Conservation (phyloP, 2,797 vertebrate species). For the Hafferia zeledoni region DNA sequence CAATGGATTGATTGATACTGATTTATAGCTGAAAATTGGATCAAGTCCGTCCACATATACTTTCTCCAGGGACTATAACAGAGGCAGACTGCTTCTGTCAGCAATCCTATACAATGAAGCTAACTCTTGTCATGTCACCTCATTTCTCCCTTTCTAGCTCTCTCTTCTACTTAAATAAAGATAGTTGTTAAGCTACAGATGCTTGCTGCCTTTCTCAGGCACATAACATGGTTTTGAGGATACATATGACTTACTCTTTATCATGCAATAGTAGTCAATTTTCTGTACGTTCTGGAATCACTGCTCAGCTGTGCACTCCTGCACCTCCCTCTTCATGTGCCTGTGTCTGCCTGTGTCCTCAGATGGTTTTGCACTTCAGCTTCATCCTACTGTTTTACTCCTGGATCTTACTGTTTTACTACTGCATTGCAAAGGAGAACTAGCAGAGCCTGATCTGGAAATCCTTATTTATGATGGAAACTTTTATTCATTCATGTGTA, state of each 20-base stretch:
- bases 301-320: neutral
- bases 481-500: neutral
- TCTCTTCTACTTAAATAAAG: neutral
- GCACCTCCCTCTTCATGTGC: neutral
- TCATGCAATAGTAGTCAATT: neutral
- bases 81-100: slow-evolving; percentile 9
- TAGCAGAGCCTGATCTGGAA: neutral
- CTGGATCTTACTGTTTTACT: neutral
- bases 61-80: slow-evolving; percentile 10
- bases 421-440: neutral
- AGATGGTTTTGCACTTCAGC: neutral
- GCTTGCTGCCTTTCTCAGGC: neutral
- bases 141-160: neutral
- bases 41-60: neutral
- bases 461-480: neutral
- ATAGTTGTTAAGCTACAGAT: neutral
- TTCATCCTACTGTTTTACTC: neutral
- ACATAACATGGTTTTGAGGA: neutral
- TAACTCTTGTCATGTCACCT: neutral
- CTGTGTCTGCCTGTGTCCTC: neutral
- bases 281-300: neutral
- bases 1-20: slow-evolving; percentile 32
- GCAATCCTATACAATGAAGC: neutral
- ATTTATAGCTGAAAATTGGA: slow-evolving; percentile 46
- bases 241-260: neutral